Base-by-base conservation (phyloP, 2,797 vertebrate species). In the Nasua narica region DNA sequence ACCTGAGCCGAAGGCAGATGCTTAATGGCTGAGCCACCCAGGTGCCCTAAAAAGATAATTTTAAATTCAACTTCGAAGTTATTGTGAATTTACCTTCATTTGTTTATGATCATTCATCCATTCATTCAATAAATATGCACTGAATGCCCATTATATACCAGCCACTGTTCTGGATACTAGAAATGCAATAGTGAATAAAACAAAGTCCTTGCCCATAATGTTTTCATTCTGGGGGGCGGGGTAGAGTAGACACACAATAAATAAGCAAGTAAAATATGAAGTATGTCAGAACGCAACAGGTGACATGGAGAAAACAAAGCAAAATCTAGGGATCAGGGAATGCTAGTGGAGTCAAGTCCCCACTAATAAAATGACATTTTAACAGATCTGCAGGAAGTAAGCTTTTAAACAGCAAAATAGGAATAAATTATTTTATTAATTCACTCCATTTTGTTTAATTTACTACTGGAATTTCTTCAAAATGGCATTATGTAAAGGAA, bases 11-110 rank as follows among this genome's bases (percentile, higher is more conserved):
- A 58, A 58, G 56, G 56, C 56, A 58, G 11, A 58, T 3, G 1
- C 25, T 27, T 58, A 58, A 58, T 11, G 25, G 27, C 23, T 27
- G 25, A 58, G 56, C 56, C 56, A 58, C 56, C 25, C 56, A 58
- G 56, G 56, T 27, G 56, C 56, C 56, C 62, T 92, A 7, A 76
- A 86, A 93, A 76, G 35, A 21, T 65, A 93, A 96, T 48, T 95
- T 82, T 37, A 81, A 94, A 88, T 85, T 96, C 65, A 70, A 94
- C 40, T 78, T 95, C 76, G 88, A 83, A 87, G 54, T 88, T 78
- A 88, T 70, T 7, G 67, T 91, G 46, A 83, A 29, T 79, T 89
- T 65, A 91, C 9, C 87, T 90, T 85, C 21, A 84, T 81, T 96
- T 83, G 3, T 83, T 94, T 79, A 77, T 69, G 46, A n/a, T 85